phyloP scores from a whole-genome alignment of 2,113 vertebrate genomes.

The Tringa solitaria region DNA sequence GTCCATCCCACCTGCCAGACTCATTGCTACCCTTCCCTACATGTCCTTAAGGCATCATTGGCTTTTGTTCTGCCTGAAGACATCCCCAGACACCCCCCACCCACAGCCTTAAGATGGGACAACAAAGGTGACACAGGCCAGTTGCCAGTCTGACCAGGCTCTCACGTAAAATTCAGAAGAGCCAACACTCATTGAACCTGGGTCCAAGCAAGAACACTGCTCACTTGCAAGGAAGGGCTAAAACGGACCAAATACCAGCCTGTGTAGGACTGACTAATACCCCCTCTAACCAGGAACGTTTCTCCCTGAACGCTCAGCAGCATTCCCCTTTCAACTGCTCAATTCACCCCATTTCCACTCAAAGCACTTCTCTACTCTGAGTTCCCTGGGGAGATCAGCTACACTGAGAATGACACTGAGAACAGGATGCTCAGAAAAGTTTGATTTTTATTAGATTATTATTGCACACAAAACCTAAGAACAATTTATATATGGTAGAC shows the following conservation, averaged over 20 bases:
- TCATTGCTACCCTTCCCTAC: background rate
- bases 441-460: background rate
- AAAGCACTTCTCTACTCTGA: background rate
- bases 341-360: background rate
- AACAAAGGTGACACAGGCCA: background rate
- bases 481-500: background rate
- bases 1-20: background rate
- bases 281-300: background rate
- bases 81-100: too few relatives aligned
- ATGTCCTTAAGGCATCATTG: background rate
- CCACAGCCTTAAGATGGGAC: accelerated
- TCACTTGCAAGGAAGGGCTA: background rate
- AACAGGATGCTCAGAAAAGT: background rate
- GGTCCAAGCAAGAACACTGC: background rate
- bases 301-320: accelerated
- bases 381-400: background rate
- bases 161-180: background rate
- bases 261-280: background rate
- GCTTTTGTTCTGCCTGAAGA: background rate
- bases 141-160: background rate
- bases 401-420: accelerated
- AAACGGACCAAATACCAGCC: background rate
- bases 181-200: accelerated
- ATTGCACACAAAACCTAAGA: background rate
- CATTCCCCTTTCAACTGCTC: background rate